These are phyloP conservation scores for Distichodus sexfasciatus DNA, from an alignment of 2,797 vertebrate genomes.

Conservation along the genomic window DNA sequence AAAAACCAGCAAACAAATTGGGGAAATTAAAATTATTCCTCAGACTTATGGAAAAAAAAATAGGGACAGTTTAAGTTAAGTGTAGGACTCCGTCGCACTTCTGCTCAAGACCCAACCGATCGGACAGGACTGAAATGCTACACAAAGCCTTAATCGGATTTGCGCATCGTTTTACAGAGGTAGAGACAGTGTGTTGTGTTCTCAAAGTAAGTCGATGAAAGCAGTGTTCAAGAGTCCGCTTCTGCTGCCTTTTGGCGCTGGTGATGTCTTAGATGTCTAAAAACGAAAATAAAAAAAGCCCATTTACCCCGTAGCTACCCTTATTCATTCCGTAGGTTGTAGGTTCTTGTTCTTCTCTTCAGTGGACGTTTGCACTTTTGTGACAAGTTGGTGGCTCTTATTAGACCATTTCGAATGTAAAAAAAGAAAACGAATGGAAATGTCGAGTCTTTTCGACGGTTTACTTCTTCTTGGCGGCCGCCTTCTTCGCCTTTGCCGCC, in stretches of 20 bases:
- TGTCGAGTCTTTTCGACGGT: not conserved
- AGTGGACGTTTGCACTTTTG: too few species aligned
- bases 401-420: too few species aligned
- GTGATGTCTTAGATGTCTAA: too few species aligned
- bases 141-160: constrained; percentile 38
- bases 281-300: too few species aligned
- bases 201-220: constrained; percentile 10
- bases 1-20: not conserved
- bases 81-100: constrained; percentile 19
- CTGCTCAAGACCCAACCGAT: constrained; percentile 11
- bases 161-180: constrained; percentile 35
- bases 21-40: not conserved
- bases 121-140: constrained; percentile 9
- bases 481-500: constrained; percentile 42
- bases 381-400: too few species aligned
- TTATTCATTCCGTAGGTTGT: too few species aligned
- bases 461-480: constrained; percentile 51
- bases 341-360: too few species aligned
- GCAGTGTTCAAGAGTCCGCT: not conserved
- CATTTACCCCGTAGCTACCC: too few species aligned
- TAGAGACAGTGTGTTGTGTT: constrained; percentile 39
- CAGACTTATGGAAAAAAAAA: not conserved
- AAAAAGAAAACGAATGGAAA: too few species aligned
- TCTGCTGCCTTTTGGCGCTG: not conserved
- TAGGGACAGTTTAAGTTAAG: not conserved